phyloP scores from a whole-genome alignment of 2,797 vertebrate species.

The Pagetopsis macropterus region DNA sequence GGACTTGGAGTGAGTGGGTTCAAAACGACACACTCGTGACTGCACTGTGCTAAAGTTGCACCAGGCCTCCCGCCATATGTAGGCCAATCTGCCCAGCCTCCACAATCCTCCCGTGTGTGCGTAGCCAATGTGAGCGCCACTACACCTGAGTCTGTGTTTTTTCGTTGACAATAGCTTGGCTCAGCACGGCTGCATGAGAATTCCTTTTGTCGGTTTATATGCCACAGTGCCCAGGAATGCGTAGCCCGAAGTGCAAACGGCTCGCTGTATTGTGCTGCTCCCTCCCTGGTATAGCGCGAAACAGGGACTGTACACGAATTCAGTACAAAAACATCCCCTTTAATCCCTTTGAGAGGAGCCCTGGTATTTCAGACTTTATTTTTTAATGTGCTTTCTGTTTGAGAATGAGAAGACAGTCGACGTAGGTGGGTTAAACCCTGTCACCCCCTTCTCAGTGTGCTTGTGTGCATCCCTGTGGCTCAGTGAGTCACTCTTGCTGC shows the following conservation, averaged over 20 bases:
- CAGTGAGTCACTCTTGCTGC: constrained; percentile 73
- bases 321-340: constrained; percentile 32
- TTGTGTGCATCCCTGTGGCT: constrained; percentile 47
- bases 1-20: constrained; percentile 60
- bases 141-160: constrained; percentile 38
- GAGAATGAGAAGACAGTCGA: constrained; percentile 48
- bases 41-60: constrained; percentile 58
- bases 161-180: background rate
- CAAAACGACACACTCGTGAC: constrained; percentile 56
- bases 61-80: constrained; percentile 40
- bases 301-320: constrained; percentile 31
- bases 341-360: constrained; percentile 37
- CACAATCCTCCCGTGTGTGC: background rate
- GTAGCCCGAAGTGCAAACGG: constrained; percentile 57
- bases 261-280: constrained; percentile 53
- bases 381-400: constrained; percentile 54
- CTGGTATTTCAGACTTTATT: constrained; percentile 48
- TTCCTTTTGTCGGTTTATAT: constrained; percentile 56
- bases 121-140: constrained; percentile 18
- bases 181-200: constrained; percentile 31
- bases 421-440: constrained; percentile 65
- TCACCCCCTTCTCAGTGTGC: constrained; percentile 41
- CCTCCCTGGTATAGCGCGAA: constrained; percentile 28
- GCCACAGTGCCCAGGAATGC: constrained; percentile 68
- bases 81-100: constrained; percentile 41